Percentiles rank a stretch among this genome's conserved stretches.
These are phyloP conservation scores for Rhogogaster chlorosoma DNA, from an alignment of 2,888 invertebrate genomes.

Conservation along the genomic window DNA sequence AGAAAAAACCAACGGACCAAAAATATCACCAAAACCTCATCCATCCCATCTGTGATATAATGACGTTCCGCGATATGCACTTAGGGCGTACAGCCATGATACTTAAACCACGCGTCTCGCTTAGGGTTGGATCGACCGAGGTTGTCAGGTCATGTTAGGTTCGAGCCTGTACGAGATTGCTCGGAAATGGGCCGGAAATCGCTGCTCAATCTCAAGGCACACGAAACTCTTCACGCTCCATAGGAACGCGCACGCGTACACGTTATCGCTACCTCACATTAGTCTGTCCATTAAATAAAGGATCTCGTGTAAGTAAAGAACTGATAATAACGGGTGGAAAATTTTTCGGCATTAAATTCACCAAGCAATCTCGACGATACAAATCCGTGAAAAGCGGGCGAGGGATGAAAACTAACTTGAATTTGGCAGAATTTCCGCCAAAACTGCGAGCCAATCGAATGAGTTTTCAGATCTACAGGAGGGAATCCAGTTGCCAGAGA, in stretches of 20 bases:
- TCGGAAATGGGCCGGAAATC: conserved; percentile 71
- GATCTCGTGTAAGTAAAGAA: neutral
- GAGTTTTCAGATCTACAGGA: neutral
- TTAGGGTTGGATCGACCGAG: conserved; percentile 3
- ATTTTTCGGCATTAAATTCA: neutral
- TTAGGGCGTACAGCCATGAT: neutral
- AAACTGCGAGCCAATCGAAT: neutral
- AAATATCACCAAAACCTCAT: conserved; percentile 26
- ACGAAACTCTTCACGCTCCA: conserved; percentile 29
- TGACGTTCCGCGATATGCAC: conserved; percentile 25
- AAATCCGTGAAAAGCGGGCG: neutral
- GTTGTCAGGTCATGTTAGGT: conserved; percentile 12
- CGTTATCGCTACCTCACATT: neutral
- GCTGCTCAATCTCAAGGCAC: conserved; percentile 58
- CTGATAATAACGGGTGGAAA: neutral
- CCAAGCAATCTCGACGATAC: neutral
- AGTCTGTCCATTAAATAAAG: neutral
- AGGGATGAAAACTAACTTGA: neutral
- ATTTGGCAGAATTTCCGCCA: neutral
- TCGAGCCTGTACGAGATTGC: conserved; percentile 66
- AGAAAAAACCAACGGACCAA: neutral
- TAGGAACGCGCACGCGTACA: neutral
- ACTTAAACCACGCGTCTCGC: conserved; percentile 26
- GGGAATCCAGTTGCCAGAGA: neutral
- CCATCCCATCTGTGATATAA: conserved; percentile 25